Conservation (phyloP, 2,113 vertebrate species). For the Suricata suricatta region DNA sequence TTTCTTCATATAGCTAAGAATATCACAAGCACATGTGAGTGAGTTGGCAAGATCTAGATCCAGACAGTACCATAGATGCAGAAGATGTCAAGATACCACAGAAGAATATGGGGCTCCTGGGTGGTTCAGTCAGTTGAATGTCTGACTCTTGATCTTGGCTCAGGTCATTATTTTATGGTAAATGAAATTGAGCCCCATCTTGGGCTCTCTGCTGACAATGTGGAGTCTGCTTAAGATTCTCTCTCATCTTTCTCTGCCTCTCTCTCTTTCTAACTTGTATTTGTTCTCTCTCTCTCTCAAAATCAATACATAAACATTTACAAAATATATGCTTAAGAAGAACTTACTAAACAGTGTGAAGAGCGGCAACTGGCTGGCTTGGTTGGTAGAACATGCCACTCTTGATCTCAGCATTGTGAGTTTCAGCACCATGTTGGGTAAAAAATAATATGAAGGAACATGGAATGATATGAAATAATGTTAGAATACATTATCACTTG, state of each 20-base stretch:
- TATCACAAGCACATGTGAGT: constrained; percentile 24
- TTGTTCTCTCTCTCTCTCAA: too few relatives aligned
- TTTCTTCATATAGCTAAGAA: constrained; percentile 42
- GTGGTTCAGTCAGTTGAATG: neutral
- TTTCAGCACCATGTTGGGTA: neutral
- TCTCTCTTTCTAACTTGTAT: too few relatives aligned
- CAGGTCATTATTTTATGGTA: too few relatives aligned
- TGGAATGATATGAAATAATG: constrained; percentile 77
- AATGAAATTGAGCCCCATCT: too few relatives aligned
- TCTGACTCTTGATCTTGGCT: neutral
- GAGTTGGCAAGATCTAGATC: constrained; percentile 37
- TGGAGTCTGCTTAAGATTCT: too few relatives aligned
- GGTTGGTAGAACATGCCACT: neutral
- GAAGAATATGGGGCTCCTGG: constrained; percentile 22
- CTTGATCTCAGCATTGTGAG: neutral
- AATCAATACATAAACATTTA: too few relatives aligned
- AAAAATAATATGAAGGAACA: neutral
- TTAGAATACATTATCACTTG: constrained; percentile 45
- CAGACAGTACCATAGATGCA: neutral
- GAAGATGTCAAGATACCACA: neutral
- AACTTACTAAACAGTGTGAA: constrained; percentile 77
- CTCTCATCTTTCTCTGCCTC: too few relatives aligned
- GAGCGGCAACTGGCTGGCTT: neutral
- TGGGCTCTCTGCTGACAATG: too few relatives aligned
- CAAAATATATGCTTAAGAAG: neutral